phyloP scores from a whole-genome alignment of 2,888 invertebrate genomes.

The Morpho helenor region DNA sequence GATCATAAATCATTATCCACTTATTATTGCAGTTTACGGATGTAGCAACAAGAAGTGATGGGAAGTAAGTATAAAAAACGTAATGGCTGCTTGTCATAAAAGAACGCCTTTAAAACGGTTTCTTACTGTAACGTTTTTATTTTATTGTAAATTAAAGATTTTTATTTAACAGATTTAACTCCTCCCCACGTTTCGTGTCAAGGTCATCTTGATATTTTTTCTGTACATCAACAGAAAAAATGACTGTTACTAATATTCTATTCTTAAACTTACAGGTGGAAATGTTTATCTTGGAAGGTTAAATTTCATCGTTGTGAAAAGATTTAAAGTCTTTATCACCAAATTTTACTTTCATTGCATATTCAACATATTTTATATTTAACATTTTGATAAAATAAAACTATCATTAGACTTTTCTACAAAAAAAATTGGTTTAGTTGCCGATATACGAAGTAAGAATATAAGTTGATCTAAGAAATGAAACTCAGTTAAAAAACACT shows the following conservation, averaged over 20 bases:
- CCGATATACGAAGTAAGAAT: no score
- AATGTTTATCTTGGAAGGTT: neutral
- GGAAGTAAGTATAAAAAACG: neutral
- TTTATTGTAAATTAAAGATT: no score
- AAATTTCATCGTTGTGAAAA: neutral
- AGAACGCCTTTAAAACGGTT: neutral
- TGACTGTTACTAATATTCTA: conserved; percentile 4
- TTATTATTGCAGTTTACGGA: neutral
- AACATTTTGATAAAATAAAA: no score
- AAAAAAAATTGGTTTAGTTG: no score
- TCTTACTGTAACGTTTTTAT: neutral
- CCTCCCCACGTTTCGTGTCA: conserved; percentile 2
- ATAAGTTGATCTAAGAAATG: no score
- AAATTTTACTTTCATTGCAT: no score
- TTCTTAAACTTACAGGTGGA: conserved; percentile 4
- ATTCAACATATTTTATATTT: no score
- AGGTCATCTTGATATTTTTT: neutral
- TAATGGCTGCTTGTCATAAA: neutral
- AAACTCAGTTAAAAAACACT: no score
- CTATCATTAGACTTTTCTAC: no score
- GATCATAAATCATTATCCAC: no score
- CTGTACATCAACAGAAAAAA: no score
- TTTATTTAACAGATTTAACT: conserved; percentile 4
- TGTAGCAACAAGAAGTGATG: neutral
- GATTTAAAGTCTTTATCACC: neutral